Conservation (phyloP, 1,140 invertebrate genomes). For the Hirudo medicinalis region DNA sequence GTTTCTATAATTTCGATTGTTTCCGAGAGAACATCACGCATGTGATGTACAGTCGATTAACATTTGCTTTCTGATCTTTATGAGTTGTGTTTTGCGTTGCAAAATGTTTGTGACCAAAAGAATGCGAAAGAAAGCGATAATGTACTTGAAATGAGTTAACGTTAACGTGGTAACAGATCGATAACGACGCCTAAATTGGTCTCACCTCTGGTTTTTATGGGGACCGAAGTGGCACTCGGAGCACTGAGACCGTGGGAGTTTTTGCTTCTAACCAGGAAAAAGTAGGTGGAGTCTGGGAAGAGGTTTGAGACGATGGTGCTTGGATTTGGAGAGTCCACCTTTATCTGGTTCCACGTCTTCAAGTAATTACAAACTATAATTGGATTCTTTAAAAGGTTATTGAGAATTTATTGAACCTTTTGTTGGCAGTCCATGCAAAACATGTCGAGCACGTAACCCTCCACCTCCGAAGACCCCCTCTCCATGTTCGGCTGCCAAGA, state of each 20-base stretch:
- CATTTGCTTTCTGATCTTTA: no score
- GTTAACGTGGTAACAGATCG: no score
- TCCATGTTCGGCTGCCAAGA: constrained; percentile 55
- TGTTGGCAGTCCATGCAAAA: constrained; percentile 48
- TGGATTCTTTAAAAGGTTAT: not conserved
- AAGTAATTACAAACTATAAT: not conserved
- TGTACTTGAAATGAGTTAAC: no score
- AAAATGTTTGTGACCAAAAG: no score
- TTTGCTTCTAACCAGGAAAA: constrained; percentile 74
- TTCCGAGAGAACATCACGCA: no score
- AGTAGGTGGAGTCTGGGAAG: constrained; percentile 65
- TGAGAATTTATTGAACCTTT: not conserved
- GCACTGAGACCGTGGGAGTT: constrained; percentile 61
- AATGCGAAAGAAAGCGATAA: no score
- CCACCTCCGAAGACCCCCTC: constrained; percentile 60
- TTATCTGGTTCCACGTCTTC: no score
- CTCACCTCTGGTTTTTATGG: constrained; percentile 37
- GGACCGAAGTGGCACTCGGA: constrained; percentile 44
- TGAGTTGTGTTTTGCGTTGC: no score
- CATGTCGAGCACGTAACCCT: constrained; percentile 69
- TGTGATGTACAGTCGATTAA: no score
- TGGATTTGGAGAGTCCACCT: no score
- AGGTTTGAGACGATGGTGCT: constrained; percentile 50
- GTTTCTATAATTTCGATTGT: no score
- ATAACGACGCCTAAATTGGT: no score